Conservation (phyloP, 2,113 vertebrate species). For the Psettodes erumei region DNA sequence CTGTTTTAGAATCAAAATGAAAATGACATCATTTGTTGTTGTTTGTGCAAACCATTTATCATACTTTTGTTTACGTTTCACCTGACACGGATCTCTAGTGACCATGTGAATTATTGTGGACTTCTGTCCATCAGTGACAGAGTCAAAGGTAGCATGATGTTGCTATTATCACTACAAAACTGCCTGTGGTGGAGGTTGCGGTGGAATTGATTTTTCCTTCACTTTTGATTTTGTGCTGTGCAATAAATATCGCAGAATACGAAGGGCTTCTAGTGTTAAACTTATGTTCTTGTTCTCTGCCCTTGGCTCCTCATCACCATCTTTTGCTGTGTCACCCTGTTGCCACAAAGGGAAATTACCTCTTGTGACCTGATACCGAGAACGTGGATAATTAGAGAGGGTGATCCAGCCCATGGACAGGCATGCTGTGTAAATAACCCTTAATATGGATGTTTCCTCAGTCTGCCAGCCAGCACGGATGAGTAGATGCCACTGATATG, state of each 20-base stretch:
- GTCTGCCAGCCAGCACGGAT: constrained; percentile 19
- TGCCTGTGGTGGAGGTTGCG: not conserved
- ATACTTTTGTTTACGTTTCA: not conserved
- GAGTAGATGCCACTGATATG: constrained; percentile 15
- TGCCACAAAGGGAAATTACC: constrained; percentile 9
- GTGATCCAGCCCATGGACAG: constrained; percentile 33
- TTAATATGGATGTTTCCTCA: constrained; percentile 17
- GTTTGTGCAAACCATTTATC: too few relatives aligned
- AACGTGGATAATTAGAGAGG: constrained; percentile 41
- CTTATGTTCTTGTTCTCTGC: not conserved
- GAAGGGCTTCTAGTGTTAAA: too few relatives aligned
- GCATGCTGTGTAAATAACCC: constrained; percentile 27
- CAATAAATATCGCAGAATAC: not conserved
- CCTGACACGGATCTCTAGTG: not conserved
- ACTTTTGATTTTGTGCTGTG: not conserved
- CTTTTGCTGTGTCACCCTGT: constrained; percentile 26
- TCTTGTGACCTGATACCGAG: constrained; percentile 48
- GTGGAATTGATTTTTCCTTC: not conserved
- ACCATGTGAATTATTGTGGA: not conserved
- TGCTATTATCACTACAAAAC: not conserved
- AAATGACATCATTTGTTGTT: too few relatives aligned
- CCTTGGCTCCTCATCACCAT: not conserved
- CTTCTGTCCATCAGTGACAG: too few relatives aligned
- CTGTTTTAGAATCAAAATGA: too few relatives aligned
- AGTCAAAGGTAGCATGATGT: not conserved